Evolutionary conservation across 2,888 invertebrate species (phyloP).

Genomic region (Cerastoderma edule): DNA sequence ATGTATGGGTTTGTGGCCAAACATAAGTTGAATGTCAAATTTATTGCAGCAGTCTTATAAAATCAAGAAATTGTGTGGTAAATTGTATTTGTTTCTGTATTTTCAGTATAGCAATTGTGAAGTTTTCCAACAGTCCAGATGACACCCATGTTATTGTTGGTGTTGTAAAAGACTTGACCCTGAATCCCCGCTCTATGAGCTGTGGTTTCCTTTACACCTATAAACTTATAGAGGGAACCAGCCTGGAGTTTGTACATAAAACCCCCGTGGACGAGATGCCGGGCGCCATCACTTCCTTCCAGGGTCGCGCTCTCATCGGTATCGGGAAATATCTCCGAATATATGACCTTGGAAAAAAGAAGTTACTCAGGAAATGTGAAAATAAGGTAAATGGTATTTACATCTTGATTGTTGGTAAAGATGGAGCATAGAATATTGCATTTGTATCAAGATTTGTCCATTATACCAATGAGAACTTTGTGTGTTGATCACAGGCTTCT

Average conservation of each 20-base stretch:
- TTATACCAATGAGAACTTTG: too few species aligned
- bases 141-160: constrained; percentile 92
- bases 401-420: too few species aligned
- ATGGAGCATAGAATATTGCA: too few species aligned
- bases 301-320: constrained; percentile 95
- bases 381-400: constrained; percentile 88
- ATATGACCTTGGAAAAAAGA: constrained; percentile 98
- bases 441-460: too few species aligned
- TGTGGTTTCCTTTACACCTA: constrained; percentile 95
- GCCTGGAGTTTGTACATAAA: constrained; percentile 95
- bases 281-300: constrained; percentile 84
- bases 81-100: too few species aligned
- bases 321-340: constrained; percentile 95
- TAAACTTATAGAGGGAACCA: constrained; percentile 89
- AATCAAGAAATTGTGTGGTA: too few species aligned
- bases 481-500: too few species aligned
- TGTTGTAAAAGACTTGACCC: constrained; percentile 93
- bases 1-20: too few species aligned
- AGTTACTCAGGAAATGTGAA: constrained; percentile 98
- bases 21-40: too few species aligned
- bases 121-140: constrained; percentile 89
- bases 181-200: constrained; percentile 93
- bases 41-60: too few species aligned
- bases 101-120: constrained; percentile 89
- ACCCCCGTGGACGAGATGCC: constrained; percentile 97